Percentiles rank a stretch among this genome's conserved stretches.
Evolutionary conservation across 2,113 vertebrate genomes (phyloP).

Genomic region (Chinchilla lanigera): DNA sequence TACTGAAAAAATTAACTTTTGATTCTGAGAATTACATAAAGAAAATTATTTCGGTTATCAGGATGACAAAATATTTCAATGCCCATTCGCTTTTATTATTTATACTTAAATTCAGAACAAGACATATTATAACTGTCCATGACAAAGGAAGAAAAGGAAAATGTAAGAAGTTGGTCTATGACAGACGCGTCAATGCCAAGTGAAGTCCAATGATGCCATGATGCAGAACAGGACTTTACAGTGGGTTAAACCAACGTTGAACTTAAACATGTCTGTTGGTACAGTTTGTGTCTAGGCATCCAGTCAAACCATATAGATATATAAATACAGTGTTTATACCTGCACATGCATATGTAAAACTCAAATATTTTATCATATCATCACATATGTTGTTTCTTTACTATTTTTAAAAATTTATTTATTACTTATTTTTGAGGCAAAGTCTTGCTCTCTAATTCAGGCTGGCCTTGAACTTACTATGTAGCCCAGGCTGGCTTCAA

Average conservation of each 20-base stretch:
- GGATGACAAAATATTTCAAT: not conserved
- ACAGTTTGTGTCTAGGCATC: not conserved
- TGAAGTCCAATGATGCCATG: not conserved
- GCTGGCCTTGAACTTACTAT: not conserved
- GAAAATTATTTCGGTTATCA: not conserved
- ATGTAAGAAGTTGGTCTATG: not conserved
- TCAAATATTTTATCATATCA: not conserved
- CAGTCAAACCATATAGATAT: not conserved
- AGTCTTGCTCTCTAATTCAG: not conserved
- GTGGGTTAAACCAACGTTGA: not conserved
- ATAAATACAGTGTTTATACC: not conserved
- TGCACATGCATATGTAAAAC: not conserved
- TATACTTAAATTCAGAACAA: not conserved
- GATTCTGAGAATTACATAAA: slow-evolving; percentile 30
- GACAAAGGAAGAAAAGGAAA: not conserved
- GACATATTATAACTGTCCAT: not conserved
- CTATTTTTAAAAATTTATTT: not conserved
- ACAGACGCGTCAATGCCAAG: not conserved
- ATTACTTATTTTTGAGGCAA: not conserved
- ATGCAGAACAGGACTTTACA: not conserved
- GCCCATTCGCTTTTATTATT: not conserved
- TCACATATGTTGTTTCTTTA: not conserved
- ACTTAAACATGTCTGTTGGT: not conserved
- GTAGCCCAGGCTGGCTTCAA: not conserved
- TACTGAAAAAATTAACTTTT: not conserved